Conservation (phyloP, 1,140 invertebrate species). For the Nymphalis io region DNA sequence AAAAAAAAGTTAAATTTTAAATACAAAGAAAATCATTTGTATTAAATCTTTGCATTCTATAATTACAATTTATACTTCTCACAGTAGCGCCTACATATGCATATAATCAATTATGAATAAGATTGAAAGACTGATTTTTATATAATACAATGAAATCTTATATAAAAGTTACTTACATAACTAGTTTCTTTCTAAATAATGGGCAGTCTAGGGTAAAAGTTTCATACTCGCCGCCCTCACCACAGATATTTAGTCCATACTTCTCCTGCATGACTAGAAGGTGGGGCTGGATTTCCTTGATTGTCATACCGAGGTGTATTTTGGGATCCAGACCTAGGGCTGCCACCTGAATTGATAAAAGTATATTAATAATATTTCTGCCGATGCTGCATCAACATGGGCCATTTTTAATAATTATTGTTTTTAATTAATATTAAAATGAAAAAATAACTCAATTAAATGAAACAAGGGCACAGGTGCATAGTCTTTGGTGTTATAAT, state of each 20-base stretch:
- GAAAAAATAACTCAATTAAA: no score
- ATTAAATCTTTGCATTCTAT: no score
- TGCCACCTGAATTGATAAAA: conserved; percentile 83
- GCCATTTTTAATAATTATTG: no score
- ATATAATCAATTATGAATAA: no score
- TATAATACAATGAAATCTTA: not conserved
- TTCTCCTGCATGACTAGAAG: conserved; percentile 94
- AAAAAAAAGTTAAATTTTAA: no score
- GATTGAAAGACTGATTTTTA: conserved; percentile 4
- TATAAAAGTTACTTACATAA: conserved; percentile 88
- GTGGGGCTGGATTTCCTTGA: conserved; percentile 92
- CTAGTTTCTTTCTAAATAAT: conserved; percentile 93
- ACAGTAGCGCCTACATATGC: no score
- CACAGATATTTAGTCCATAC: conserved; percentile 98
- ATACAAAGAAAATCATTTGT: no score
- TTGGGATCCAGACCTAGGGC: conserved; percentile 92
- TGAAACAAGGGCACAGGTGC: no score
- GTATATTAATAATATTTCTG: not conserved
- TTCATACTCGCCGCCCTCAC: conserved; percentile 99
- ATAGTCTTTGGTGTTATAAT: no score
- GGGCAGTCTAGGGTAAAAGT: conserved; percentile 98
- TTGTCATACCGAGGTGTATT: conserved; percentile 92
- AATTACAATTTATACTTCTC: no score
- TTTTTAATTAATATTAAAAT: no score
- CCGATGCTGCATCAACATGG: no score